These are phyloP conservation scores for Cyclopterus lumpus DNA, from an alignment of 2,797 vertebrate species.

Conservation along the genomic window DNA sequence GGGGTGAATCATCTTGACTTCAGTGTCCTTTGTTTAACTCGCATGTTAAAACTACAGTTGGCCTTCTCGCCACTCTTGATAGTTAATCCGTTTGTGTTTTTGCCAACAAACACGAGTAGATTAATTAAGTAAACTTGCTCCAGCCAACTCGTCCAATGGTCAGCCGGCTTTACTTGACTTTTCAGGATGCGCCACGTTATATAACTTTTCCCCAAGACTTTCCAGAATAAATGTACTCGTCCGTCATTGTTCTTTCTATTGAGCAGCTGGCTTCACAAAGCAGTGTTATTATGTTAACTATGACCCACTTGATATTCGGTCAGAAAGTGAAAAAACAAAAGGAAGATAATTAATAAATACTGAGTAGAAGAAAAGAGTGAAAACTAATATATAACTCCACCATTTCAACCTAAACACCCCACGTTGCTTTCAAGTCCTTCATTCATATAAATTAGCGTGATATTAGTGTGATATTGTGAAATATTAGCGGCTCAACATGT, in stretches of 20 bases:
- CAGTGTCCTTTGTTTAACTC: conserved; percentile 29
- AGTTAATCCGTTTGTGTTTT: conserved; percentile 30
- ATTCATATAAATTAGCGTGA: too few species aligned
- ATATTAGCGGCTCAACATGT: not conserved
- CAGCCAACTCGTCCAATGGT: conserved; percentile 37
- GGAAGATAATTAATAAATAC: not conserved
- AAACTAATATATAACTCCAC: too few species aligned
- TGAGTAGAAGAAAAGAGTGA: not conserved
- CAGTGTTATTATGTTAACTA: not conserved
- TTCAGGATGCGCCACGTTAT: conserved; percentile 25
- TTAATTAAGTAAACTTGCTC: conserved; percentile 30
- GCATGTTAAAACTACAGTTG: not conserved
- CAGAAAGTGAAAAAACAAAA: not conserved
- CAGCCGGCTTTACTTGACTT: conserved; percentile 31
- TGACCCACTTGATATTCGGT: not conserved
- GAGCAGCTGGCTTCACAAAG: too few species aligned
- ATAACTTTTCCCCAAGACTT: not conserved
- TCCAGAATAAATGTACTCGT: not conserved
- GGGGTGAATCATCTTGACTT: conserved; percentile 13
- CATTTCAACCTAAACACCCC: too few species aligned
- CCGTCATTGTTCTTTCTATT: not conserved
- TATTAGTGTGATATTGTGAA: not conserved
- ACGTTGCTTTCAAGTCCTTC: too few species aligned
- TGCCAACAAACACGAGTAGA: conserved; percentile 26
- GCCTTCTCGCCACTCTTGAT: too few species aligned